phyloP scores from a whole-genome alignment of 2,888 invertebrate genomes.

The Ichneumon xanthorius region DNA sequence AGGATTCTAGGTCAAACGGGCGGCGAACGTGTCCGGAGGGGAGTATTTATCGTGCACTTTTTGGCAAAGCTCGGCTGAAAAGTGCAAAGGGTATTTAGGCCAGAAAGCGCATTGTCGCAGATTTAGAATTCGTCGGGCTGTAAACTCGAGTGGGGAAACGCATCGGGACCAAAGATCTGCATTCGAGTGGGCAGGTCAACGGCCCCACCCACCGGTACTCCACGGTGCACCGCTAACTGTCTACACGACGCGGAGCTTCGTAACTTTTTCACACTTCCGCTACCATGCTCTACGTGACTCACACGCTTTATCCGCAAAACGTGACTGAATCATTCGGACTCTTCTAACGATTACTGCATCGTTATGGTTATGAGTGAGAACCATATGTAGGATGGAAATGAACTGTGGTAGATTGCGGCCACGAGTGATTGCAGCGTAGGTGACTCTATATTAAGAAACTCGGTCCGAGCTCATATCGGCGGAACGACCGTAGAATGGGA shows the following conservation, averaged over 20 bases:
- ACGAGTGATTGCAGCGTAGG: conserved; percentile 15
- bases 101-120: conserved; percentile 61
- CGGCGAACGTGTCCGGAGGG: not conserved
- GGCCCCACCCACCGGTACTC: conserved; percentile 65
- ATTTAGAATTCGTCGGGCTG: conserved; percentile 63
- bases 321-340: conserved; percentile 21
- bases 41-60: conserved; percentile 15
- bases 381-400: conserved; percentile 25
- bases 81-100: conserved; percentile 47
- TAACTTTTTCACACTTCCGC: conserved; percentile 57
- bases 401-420: conserved; percentile 36
- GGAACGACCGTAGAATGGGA: not conserved
- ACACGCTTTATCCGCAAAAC: conserved; percentile 45
- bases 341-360: conserved; percentile 19
- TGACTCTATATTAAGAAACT: conserved; percentile 19
- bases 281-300: conserved; percentile 48
- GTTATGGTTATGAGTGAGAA: not conserved
- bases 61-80: conserved; percentile 66
- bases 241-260: not conserved
- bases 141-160: not conserved
- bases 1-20: not conserved
- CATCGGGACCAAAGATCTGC: conserved; percentile 34
- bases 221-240: conserved; percentile 12
- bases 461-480: not conserved
- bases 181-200: conserved; percentile 54